Evolutionary conservation across 2,888 invertebrate genomes (phyloP).

Genomic region (Lumbricus terrestris): DNA sequence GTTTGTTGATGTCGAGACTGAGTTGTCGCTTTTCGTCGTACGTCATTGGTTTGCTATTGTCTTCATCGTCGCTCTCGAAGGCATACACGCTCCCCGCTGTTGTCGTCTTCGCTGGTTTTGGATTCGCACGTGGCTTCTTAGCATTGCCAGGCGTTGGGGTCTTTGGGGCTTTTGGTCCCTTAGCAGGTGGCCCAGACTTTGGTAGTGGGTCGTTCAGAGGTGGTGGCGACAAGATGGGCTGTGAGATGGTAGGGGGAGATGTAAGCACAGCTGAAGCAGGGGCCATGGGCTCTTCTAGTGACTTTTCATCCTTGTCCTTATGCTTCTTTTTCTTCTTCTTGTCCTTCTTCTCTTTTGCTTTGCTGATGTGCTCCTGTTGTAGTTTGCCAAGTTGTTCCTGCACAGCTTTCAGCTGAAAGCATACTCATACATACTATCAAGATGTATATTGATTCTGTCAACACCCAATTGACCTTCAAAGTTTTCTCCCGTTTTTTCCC

Average conservation of each 20-base stretch:
- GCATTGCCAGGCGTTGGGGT: neutral
- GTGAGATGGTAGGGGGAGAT: neutral
- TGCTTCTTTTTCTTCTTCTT: slow-evolving; percentile 73
- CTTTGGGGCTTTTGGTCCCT: slow-evolving; percentile 6
- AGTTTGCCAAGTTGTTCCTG: slow-evolving; percentile 72
- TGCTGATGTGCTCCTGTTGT: slow-evolving; percentile 38
- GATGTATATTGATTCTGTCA: too few species aligned
- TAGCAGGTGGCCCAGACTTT: neutral
- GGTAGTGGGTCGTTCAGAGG: neutral
- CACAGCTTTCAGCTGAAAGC: slow-evolving; percentile 71
- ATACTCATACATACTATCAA: neutral
- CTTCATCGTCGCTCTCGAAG: slow-evolving; percentile 90
- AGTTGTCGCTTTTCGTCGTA: slow-evolving; percentile 99
- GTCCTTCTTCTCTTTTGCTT: slow-evolving; percentile 40
- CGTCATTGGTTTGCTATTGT: slow-evolving; percentile 97
- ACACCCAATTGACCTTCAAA: too few species aligned
- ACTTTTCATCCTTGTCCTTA: slow-evolving; percentile 12
- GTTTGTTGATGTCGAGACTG: slow-evolving; percentile 96
- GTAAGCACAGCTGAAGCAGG: neutral
- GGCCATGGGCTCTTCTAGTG: neutral
- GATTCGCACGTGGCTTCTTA: slow-evolving; percentile 11
- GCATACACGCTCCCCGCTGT: slow-evolving; percentile 27
- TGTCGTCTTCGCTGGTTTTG: slow-evolving; percentile 20
- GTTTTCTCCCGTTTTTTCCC: too few species aligned
- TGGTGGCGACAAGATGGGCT: neutral